These are phyloP conservation scores for Cheilinus undulatus DNA, from an alignment of 2,113 vertebrate genomes.

Conservation along the genomic window DNA sequence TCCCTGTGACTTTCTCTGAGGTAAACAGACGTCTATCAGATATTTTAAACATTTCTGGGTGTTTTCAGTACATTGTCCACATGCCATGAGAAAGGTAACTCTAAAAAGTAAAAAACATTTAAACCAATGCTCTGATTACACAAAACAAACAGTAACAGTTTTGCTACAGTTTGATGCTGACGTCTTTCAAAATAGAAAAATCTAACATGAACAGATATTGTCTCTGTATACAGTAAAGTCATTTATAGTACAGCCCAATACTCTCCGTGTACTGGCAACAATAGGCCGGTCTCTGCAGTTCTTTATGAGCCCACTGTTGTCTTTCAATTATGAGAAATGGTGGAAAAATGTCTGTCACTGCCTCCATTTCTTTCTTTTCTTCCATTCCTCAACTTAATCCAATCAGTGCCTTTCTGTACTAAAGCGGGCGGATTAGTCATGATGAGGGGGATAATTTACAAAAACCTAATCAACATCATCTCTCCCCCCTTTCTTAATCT, in stretches of 20 bases:
- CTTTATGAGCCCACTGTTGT: slow-evolving; percentile 29
- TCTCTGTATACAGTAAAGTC: slow-evolving; percentile 15
- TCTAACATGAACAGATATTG: not conserved
- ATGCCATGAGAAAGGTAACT: not conserved
- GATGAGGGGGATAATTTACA: slow-evolving; percentile 65
- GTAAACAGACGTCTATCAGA: not conserved
- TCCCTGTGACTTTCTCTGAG: no score
- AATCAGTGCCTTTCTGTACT: slow-evolving; percentile 63
- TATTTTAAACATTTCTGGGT: not conserved
- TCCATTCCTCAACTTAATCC: slow-evolving; percentile 58
- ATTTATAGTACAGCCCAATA: slow-evolving; percentile 17
- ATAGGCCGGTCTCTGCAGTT: slow-evolving; percentile 22
- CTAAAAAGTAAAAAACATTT: not conserved
- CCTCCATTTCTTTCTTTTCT: slow-evolving; percentile 50
- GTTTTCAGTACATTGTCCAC: not conserved
- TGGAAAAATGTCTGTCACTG: slow-evolving; percentile 72
- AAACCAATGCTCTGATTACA: not conserved
- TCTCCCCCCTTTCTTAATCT: slow-evolving; percentile 32
- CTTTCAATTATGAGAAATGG: slow-evolving; percentile 40
- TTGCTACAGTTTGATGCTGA: not conserved
- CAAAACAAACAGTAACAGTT: not conserved
- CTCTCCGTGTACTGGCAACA: slow-evolving; percentile 47
- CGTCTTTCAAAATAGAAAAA: not conserved
- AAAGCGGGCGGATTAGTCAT: slow-evolving; percentile 62
- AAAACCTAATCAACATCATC: slow-evolving; percentile 63